Evolutionary conservation across 2,888 invertebrate genomes (phyloP).

Genomic region (Torymus aiolomorphi): DNA sequence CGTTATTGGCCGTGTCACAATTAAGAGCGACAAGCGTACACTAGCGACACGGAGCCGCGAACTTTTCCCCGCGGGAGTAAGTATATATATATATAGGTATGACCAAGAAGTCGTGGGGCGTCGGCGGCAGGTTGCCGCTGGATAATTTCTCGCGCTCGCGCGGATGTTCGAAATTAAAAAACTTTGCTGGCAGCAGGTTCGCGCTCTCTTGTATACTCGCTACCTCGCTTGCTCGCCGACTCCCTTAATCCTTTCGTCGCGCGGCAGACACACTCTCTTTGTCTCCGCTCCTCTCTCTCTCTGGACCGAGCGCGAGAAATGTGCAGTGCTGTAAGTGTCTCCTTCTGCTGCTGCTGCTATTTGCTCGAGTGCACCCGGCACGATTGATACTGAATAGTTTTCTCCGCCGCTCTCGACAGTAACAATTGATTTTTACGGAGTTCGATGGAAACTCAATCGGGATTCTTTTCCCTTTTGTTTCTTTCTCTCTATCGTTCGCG

Average conservation of each 20-base stretch:
- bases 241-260: slow-evolving; percentile 1
- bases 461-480: no score
- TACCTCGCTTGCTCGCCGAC: background rate
- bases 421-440: no score
- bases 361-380: no score
- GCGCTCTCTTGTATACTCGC: background rate
- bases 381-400: no score
- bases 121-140: slow-evolving; percentile 58
- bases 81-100: background rate
- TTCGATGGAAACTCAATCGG: no score
- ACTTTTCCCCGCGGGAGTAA: background rate
- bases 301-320: no score
- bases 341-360: no score
- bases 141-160: slow-evolving; percentile 64
- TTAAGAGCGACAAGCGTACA: slow-evolving; percentile 1
- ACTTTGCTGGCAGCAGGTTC: slow-evolving; percentile 59
- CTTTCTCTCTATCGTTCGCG: no score
- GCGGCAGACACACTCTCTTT: no score
- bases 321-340: no score
- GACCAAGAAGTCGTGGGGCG: background rate
- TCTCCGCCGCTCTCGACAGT: no score
- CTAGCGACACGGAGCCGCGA: background rate
- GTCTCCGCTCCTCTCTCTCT: no score
- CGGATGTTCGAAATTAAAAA: slow-evolving; percentile 70
- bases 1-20: slow-evolving; percentile 14